Conservation (phyloP, 2,797 vertebrate species). For the Silurus aristotelis region DNA sequence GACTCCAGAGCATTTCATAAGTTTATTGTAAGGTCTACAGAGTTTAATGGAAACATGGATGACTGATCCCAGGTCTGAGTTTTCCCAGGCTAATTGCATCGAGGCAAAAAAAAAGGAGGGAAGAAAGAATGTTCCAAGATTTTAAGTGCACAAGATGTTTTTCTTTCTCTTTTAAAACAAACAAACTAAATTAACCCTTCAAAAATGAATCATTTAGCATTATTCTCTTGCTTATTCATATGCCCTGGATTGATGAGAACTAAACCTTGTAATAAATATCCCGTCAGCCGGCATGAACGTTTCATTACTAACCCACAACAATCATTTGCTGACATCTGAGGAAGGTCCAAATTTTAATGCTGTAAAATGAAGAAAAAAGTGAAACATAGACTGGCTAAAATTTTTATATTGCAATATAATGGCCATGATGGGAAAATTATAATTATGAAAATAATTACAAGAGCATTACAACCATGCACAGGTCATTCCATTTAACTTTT, state of each 20-base stretch:
- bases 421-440: slow-evolving; percentile 4
- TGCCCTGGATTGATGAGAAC: slow-evolving; percentile 7
- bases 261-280: slow-evolving; percentile 24
- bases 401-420: background rate
- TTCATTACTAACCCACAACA: slow-evolving; percentile 3
- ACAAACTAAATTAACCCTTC: background rate
- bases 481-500: slow-evolving; percentile 1
- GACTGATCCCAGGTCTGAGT: slow-evolving; percentile 28
- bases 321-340: slow-evolving; percentile 15
- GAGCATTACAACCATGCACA: slow-evolving; percentile 12
- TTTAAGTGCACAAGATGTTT: slow-evolving; percentile 11
- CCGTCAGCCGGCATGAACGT: slow-evolving; percentile 1
- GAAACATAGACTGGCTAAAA: background rate
- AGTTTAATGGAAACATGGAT: slow-evolving; percentile 21
- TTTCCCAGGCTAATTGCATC: slow-evolving; percentile 15
- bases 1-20: slow-evolving; percentile 8
- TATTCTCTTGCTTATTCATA: background rate
- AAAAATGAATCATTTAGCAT: slow-evolving; percentile 19
- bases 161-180: slow-evolving; percentile 25
- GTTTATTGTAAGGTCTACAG: slow-evolving; percentile 24
- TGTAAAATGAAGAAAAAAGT: background rate
- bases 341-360: background rate
- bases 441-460: slow-evolving; percentile 27
- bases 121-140: slow-evolving; percentile 8
- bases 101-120: background rate